Evolutionary conservation across 2,888 invertebrate species (phyloP).

Genomic region (Tetanocera ferruginea): DNA sequence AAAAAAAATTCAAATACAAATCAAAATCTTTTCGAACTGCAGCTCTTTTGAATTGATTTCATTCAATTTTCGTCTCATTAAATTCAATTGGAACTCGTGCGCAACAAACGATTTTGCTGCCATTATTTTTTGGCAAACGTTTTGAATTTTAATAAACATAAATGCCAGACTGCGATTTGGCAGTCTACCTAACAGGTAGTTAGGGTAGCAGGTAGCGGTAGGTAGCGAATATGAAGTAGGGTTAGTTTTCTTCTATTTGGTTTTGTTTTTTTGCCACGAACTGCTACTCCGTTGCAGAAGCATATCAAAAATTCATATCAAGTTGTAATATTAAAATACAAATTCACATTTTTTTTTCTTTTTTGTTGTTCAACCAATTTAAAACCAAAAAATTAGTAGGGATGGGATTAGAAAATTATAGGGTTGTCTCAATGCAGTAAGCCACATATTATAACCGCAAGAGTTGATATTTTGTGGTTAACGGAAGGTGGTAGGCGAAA

Average conservation of each 20-base stretch:
- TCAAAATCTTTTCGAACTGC: constrained; percentile 1
- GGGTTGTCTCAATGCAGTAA: not conserved
- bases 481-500: not conserved
- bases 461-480: not conserved
- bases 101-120: constrained; percentile 35
- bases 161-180: not conserved
- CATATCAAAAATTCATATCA: constrained; percentile 25
- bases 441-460: not conserved
- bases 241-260: not conserved
- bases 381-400: too few relatives aligned
- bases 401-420: too few relatives aligned
- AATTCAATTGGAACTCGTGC: constrained; percentile 34
- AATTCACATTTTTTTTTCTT: not conserved
- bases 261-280: not conserved
- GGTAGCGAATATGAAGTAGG: not conserved
- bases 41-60: not conserved
- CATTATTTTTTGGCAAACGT: constrained; percentile 49
- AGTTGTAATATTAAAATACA: not conserved
- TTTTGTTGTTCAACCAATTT: too few relatives aligned
- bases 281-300: not conserved
- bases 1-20: not conserved
- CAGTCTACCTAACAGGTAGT: not conserved
- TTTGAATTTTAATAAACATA: constrained; percentile 52
- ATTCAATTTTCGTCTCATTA: constrained; percentile 34
- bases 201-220: not conserved